Evolutionary conservation across 2,797 vertebrate species (phyloP).

Genomic region (Luscinia luscinia): DNA sequence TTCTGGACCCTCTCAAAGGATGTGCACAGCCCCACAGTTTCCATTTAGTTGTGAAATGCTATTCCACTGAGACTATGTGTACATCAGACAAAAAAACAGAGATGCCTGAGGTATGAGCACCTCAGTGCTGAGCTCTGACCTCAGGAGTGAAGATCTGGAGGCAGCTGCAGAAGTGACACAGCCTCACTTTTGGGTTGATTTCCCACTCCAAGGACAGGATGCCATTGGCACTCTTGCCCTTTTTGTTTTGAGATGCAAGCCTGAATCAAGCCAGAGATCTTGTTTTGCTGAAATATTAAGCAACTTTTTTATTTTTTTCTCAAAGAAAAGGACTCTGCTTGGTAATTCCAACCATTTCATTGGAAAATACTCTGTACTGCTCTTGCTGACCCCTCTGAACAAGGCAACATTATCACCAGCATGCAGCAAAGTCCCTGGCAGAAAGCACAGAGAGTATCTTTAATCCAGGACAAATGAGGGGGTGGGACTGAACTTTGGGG

Average conservation of each 20-base stretch:
- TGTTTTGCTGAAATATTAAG: slow-evolving; percentile 22
- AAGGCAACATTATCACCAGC: slow-evolving; percentile 51
- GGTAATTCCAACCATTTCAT: slow-evolving; percentile 17
- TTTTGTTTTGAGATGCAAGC: neutral
- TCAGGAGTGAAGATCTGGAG: neutral
- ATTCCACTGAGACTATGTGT: accelerated
- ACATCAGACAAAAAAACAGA: neutral
- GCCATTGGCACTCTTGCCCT: neutral
- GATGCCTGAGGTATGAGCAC: neutral
- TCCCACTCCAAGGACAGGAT: neutral
- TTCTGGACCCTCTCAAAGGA: neutral
- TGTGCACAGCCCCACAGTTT: neutral
- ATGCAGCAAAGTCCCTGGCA: slow-evolving; percentile 15
- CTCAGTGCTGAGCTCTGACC: neutral
- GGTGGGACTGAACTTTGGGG: slow-evolving; percentile 53
- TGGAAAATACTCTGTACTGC: slow-evolving; percentile 28
- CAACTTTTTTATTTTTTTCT: neutral
- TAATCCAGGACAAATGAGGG: slow-evolving; percentile 23
- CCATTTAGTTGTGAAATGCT: neutral
- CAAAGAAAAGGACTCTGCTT: slow-evolving; percentile 3
- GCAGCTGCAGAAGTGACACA: neutral
- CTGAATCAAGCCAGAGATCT: neutral
- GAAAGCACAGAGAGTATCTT: slow-evolving; percentile 31
- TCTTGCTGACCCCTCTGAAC: slow-evolving; percentile 46
- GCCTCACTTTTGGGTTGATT: neutral